A percentile compares a stretch with the other conserved stretches of the same genome.
Conservation (phyloP, 2,888 invertebrate genomes). For the Craniophora ligustri region DNA sequence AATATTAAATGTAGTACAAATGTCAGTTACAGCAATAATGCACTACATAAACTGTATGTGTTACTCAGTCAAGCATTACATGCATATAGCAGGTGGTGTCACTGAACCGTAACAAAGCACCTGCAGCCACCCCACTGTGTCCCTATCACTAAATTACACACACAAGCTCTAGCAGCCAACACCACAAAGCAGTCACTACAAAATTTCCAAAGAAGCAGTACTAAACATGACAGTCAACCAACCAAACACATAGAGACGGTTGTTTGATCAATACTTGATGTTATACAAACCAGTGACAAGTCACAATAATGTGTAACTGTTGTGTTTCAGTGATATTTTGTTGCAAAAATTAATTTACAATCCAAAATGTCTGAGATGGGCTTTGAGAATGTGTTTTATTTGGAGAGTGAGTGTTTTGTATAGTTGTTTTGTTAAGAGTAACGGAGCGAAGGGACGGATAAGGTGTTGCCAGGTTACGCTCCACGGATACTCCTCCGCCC, state of each 20-base stretch:
- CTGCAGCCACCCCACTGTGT: constrained; percentile 77
- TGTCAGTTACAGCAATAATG: constrained; percentile 49
- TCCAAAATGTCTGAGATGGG: constrained; percentile 85
- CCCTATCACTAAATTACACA: constrained; percentile 67
- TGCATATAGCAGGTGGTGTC: constrained; percentile 81
- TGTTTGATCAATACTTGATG: constrained; percentile 84
- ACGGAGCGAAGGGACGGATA: constrained; percentile 75
- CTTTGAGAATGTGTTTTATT: constrained; percentile 86
- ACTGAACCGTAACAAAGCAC: constrained; percentile 77
- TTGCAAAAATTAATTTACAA: constrained; percentile 54
- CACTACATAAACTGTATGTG: constrained; percentile 63
- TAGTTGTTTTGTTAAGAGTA: constrained; percentile 66
- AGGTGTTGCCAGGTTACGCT: constrained; percentile 86
- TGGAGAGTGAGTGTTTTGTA: constrained; percentile 85
- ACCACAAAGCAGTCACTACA: constrained; percentile 61
- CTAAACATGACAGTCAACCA: constrained; percentile 42
- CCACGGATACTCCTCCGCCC: constrained; percentile 74
- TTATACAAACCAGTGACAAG: constrained; percentile 66
- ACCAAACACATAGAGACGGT: constrained; percentile 75
- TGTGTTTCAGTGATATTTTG: constrained; percentile 60
- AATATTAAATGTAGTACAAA: constrained; percentile 20
- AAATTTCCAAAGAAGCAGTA: constrained; percentile 59
- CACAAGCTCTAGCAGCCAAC: constrained; percentile 59
- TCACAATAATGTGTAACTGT: constrained; percentile 75
- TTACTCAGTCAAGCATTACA: too few species aligned